Conservation (phyloP, 2,888 invertebrate genomes). For the Caenorhabditis parvicauda region DNA sequence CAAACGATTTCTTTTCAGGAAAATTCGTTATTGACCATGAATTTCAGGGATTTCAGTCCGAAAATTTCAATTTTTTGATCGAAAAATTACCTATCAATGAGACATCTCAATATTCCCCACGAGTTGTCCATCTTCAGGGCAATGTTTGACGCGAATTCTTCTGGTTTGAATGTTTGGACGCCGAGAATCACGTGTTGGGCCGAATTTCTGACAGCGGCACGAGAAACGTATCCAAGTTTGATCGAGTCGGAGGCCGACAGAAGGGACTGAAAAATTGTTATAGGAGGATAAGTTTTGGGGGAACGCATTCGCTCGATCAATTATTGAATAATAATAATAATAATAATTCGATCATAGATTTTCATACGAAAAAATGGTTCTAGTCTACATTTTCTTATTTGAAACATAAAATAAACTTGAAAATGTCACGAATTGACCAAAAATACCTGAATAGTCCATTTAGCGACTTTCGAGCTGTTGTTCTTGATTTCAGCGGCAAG, state of each 20-base stretch:
- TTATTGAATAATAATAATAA: neutral
- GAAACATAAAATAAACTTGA: no score
- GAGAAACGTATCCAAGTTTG: constrained; percentile 98
- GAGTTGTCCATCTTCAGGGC: constrained; percentile 99
- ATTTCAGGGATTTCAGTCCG: no score
- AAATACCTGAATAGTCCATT: constrained; percentile 80
- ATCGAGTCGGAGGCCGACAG: constrained; percentile 94
- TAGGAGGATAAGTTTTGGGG: neutral
- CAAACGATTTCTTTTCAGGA: no score
- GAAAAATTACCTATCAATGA: constrained; percentile 73
- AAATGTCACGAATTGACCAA: neutral
- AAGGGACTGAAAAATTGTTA: constrained; percentile 68
- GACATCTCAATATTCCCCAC: constrained; percentile 92
- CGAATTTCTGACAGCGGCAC: constrained; percentile 86
- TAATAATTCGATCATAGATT: no score
- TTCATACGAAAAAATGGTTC: no score
- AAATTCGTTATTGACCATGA: no score
- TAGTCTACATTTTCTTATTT: no score
- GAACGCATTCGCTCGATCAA: no score
- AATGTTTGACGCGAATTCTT: constrained; percentile 96
- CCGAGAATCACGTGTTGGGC: constrained; percentile 70
- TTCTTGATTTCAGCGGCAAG: constrained; percentile 95
- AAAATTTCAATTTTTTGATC: neutral
- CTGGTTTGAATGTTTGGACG: constrained; percentile 95
- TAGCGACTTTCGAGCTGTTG: constrained; percentile 98